These are phyloP conservation scores for Drosophila acutilabella DNA, from an alignment of 2,888 invertebrate genomes.

Conservation along the genomic window DNA sequence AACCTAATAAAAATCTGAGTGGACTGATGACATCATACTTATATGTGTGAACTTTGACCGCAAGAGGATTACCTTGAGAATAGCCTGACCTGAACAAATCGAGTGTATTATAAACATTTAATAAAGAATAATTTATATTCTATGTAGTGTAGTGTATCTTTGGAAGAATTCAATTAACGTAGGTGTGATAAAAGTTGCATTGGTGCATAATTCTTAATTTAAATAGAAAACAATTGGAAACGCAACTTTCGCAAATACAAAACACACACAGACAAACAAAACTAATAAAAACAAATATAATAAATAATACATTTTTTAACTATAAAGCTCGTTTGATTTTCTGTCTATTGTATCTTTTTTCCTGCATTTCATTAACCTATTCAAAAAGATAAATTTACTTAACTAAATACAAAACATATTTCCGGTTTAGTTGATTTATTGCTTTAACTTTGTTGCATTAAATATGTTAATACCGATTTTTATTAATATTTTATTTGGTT, in stretches of 20 bases:
- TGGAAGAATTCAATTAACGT: slow-evolving; percentile 33
- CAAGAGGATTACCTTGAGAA: not conserved
- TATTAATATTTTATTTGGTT: not conserved
- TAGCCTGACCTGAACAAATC: not conserved
- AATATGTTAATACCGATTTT: slow-evolving; percentile 9
- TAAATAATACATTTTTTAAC: not conserved
- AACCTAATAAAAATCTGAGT: too few relatives aligned
- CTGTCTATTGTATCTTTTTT: not conserved
- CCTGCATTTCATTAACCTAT: slow-evolving; percentile 2
- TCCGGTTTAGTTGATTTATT: slow-evolving; percentile 37
- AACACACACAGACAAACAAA: not conserved
- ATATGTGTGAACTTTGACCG: not conserved
- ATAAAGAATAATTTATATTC: not conserved
- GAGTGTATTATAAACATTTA: not conserved
- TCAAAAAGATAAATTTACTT: not conserved
- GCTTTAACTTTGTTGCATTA: not conserved
- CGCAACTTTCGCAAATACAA: not conserved
- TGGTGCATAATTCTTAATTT: slow-evolving; percentile 10
- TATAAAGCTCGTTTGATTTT: slow-evolving; percentile 16
- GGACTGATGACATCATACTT: slow-evolving; percentile 9
- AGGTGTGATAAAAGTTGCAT: slow-evolving; percentile 28
- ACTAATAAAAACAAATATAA: too few relatives aligned
- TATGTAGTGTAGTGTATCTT: not conserved
- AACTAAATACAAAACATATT: slow-evolving; percentile 28
- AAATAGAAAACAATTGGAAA: slow-evolving; percentile 29